Evolutionary conservation across 2,797 vertebrate species (phyloP).

Genomic region (Urophycis tenuis): DNA sequence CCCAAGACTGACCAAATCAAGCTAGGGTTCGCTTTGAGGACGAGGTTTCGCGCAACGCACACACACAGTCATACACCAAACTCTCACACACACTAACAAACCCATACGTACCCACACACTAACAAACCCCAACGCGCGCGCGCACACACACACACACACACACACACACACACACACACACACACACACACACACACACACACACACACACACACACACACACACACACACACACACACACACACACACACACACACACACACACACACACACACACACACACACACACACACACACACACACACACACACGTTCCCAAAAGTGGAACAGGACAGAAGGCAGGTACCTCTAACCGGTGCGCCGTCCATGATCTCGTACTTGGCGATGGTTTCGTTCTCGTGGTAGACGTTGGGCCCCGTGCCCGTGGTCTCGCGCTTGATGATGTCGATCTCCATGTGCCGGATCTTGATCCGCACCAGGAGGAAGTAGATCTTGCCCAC

Average conservation of each 20-base stretch:
- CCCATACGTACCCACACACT: neutral
- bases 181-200: neutral
- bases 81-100: neutral
- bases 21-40: neutral
- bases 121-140: neutral
- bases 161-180: conserved; percentile 1
- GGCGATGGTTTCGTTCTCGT: conserved; percentile 95
- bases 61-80: no score
- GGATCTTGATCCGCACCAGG: conserved; percentile 94
- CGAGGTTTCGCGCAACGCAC: no score
- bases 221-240: conserved; percentile 10
- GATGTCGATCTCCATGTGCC: conserved; percentile 97
- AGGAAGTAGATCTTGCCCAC: conserved; percentile 98
- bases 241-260: neutral
- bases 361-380: conserved; percentile 99
- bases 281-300: neutral
- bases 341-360: conserved; percentile 89
- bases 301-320: neutral
- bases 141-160: neutral
- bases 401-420: conserved; percentile 90
- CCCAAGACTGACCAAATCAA: neutral
- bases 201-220: conserved; percentile 1
- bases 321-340: neutral
- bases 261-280: conserved; percentile 8
- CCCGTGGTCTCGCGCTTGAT: conserved; percentile 95